Base-by-base conservation (phyloP, 2,888 invertebrate genomes). In the Caenorhabditis sinica region DNA sequence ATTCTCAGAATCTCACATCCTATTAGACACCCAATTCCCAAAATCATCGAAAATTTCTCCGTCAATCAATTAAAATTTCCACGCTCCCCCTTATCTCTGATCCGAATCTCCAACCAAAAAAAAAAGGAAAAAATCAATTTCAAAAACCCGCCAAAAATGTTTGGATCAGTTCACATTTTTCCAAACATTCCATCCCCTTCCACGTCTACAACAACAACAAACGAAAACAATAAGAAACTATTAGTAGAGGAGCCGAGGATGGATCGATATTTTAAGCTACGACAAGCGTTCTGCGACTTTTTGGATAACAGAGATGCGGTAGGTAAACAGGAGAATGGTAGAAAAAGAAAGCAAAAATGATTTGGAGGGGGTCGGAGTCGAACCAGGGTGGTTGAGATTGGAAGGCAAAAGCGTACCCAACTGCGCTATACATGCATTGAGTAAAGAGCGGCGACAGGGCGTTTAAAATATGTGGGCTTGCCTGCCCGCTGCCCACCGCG, bases 251-350 rank as follows among this genome's bases (percentile, higher is more conserved):
- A 65, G n/a, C 43, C 30, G 9, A 71, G 23, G 43, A 83, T 83
- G 83, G 83, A 83, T 79, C 65, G 73, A 56, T 51, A 83, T 68
- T 83, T 76, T 61, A 83, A 83, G 40, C 36, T 77, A 17, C 73
- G 77, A 43, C 77, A 83, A 68, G 68, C 65, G 61, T 83, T 79
- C 53, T 68, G 74, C 60, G 83, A 83, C 60, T 83, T 74, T 73
- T 69, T 83, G 76, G 76, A 83, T 23, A 51, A 20, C n/a, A 77
- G 76, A n/a, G n/a, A 45, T 17, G 65, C 30, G 60, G 71, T 75
- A 13, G 53, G 74, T 51, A 9, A 9, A 17, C 43, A 25, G 8
- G 49, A n/a, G 43, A 28, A 40, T n/a, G 20, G 20, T 49, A 17
- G 11, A 43, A 43, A 43, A 43, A 23, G 40, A 61, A 43, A 33